Conservation (phyloP, 2,113 vertebrate species). For the Trinectes maculatus region DNA sequence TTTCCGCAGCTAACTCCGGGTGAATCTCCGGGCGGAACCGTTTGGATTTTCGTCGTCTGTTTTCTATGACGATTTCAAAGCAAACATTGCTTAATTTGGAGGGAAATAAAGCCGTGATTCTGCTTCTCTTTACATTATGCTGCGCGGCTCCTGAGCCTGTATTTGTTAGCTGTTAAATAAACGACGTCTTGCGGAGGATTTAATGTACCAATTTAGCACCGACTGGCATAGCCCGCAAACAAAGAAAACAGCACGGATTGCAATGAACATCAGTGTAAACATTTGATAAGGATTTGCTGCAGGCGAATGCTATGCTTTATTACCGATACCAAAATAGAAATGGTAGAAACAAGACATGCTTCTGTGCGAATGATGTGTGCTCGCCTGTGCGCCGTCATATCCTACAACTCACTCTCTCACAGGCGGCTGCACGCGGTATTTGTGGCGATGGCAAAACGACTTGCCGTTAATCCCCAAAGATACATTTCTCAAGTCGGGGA, state of each 20-base stretch:
- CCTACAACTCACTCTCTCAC: conserved; percentile 46
- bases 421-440: conserved; percentile 49
- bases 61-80: conserved; percentile 42
- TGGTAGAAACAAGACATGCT: conserved; percentile 32
- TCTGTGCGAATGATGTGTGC: conserved; percentile 36
- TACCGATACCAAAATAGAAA: conserved; percentile 71
- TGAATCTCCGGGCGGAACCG: conserved; percentile 8
- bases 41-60: conserved; percentile 25
- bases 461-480: conserved; percentile 39
- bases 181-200: conserved; percentile 69
- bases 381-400: conserved; percentile 32
- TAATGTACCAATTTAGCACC: conserved; percentile 75
- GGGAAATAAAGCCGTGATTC: conserved; percentile 5
- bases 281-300: conserved; percentile 76
- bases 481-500: conserved; percentile 61
- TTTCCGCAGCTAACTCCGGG: conserved; percentile 15
- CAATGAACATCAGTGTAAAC: conserved; percentile 72
- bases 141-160: conserved; percentile 25
- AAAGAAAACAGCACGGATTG: conserved; percentile 66
- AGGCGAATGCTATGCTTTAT: conserved; percentile 68
- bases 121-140: conserved; percentile 40
- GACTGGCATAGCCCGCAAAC: conserved; percentile 71
- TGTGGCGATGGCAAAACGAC: conserved; percentile 44
- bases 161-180: conserved; percentile 64
- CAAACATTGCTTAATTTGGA: conserved; percentile 38